phyloP scores from a whole-genome alignment of 2,797 vertebrate genomes.

The Pteropus rufus region DNA sequence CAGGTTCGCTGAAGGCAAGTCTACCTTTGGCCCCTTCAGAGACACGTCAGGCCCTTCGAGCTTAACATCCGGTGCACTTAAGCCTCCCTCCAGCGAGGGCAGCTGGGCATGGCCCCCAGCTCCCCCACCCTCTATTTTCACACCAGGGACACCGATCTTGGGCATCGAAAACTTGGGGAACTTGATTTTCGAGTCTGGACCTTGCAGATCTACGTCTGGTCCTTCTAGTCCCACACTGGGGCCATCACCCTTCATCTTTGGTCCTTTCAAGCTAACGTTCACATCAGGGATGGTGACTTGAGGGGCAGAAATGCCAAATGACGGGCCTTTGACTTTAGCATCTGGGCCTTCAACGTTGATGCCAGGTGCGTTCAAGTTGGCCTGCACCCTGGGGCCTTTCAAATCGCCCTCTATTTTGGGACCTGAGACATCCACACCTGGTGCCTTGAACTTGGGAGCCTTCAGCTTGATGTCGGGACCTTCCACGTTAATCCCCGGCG shows the following conservation, averaged over 20 bases:
- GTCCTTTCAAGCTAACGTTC: constrained; percentile 79
- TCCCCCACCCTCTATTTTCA: constrained; percentile 61
- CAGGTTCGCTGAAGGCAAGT: constrained; percentile 61
- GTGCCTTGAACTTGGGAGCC: constrained; percentile 73
- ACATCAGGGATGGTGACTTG: constrained; percentile 73
- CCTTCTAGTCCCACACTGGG: constrained; percentile 80
- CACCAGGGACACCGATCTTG: constrained; percentile 71
- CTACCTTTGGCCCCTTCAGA: constrained; percentile 66
- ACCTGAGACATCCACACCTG: constrained; percentile 73
- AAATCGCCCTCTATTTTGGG: constrained; percentile 75
- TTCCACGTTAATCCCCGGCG: constrained; percentile 75
- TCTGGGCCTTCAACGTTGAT: constrained; percentile 67
- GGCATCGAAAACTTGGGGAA: constrained; percentile 79
- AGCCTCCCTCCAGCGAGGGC: constrained; percentile 68
- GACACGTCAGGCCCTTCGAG: constrained; percentile 66
- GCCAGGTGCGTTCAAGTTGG: constrained; percentile 60
- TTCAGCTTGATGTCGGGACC: constrained; percentile 75
- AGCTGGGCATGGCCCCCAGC: constrained; percentile 53
- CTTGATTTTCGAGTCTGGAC: constrained; percentile 77
- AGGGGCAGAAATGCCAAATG: constrained; percentile 53
- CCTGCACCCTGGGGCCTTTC: constrained; percentile 61
- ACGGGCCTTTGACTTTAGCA: constrained; percentile 65
- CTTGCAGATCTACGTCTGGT: constrained; percentile 66
- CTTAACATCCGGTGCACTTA: constrained; percentile 20
- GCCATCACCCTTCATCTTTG: constrained; percentile 78